Base-by-base conservation (phyloP, 64 coral and sea anemone genomes). In the Pachyseris speciosa region DNA sequence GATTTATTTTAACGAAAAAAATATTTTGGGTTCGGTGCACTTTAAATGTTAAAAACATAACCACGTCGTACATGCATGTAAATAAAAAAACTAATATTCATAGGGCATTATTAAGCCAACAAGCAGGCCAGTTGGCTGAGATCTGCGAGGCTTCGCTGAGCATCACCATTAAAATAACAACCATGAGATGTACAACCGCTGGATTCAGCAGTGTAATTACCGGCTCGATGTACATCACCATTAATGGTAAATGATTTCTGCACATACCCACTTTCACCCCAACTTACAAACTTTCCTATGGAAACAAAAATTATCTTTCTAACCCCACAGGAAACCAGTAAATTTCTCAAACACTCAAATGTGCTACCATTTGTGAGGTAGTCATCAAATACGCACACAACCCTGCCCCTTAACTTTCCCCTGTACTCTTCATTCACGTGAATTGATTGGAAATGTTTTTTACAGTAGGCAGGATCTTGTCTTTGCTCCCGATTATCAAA, bases 381-480 rank as follows among this genome's bases (percentile, higher is more conserved):
- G 52, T 93, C 91, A 41, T 93, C 91, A 7, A 93, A 9, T 22
- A 93, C 91, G 80, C 91, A 93, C 7, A 93, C 83, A 53, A 86
- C 91, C 47, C 91, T 93, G n/a, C 72, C 71, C 17, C 44, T 71
- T 0, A 93, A 45, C 77, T 93, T 93, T 7, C 33, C 47, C 29
- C 13, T 69, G 59, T 93, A 93, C 4, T 34, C 19, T 1, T 33
- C 28, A 67, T 52, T 93, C 15, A 93, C 72, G 33, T 12, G 33
- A 20, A 93, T 93, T 9, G 91, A 52, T 4, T 20, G 5, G 52
- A 93, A 93, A 65, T 93, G 91, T 38, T 93, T 93, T 9, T 80
- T 42, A 34, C 72, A 78, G 34, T 93, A 93, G 58, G 86, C 10
- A 48, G 13, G 12, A 1, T 27, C 0, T 17, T 59, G 33, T 59